These are phyloP conservation scores for Pristiophorus japonicus DNA, from an alignment of 2,113 vertebrate species.

Conservation along the genomic window DNA sequence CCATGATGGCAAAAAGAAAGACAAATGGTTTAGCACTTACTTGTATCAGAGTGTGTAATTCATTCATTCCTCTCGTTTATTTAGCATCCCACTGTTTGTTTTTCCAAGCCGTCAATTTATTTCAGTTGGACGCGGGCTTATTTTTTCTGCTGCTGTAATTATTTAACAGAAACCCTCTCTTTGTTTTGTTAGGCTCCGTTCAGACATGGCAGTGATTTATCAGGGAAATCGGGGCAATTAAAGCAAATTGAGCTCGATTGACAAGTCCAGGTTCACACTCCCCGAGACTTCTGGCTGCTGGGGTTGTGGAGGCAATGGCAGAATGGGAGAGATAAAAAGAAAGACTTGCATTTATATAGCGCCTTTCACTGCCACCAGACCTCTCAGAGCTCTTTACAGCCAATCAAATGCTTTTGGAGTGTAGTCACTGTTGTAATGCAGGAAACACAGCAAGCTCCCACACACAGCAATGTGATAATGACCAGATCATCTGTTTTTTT, in stretches of 20 bases:
- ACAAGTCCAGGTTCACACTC: not conserved
- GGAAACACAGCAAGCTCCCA: no score
- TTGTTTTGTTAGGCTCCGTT: constrained; percentile 18
- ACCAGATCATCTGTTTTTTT: no score
- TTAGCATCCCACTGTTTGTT: constrained; percentile 23
- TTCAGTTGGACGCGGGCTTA: constrained; percentile 15
- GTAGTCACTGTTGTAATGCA: no score
- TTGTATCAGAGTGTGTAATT: not conserved
- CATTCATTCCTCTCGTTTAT: not conserved
- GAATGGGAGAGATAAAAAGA: not conserved
- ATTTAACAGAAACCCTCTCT: constrained; percentile 32
- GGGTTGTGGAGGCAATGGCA: not conserved
- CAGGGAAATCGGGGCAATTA: constrained; percentile 11
- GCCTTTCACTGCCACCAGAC: no score
- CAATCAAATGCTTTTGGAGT: no score
- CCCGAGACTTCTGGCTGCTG: not conserved
- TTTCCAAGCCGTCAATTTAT: constrained; percentile 12
- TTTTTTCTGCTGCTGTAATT: constrained; percentile 34
- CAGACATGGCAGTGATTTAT: constrained; percentile 28
- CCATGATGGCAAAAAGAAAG: not conserved
- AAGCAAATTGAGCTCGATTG: constrained; percentile 14
- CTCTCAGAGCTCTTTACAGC: no score
- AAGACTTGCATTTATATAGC: no score
- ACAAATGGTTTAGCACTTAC: not conserved
- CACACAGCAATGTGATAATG: no score